These are phyloP conservation scores for Anneissia japonica DNA, from an alignment of 35 echinoderm and acorn worm genomes.

Conservation along the genomic window DNA sequence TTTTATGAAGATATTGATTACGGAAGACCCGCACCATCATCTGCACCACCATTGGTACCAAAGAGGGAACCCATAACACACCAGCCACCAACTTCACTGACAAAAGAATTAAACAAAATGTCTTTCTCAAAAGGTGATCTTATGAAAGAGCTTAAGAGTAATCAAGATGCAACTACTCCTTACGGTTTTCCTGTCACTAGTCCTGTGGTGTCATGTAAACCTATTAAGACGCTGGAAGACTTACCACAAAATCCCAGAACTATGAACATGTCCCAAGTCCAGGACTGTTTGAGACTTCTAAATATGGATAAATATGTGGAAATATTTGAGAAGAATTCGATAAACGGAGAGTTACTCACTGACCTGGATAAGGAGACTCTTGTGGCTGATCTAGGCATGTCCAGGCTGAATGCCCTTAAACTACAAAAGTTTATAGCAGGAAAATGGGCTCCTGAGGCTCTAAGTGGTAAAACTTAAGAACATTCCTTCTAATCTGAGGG, in stretches of 20 bases:
- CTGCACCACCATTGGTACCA: not conserved
- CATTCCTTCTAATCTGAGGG: no score
- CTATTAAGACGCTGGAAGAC: not conserved
- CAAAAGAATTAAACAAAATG: no score
- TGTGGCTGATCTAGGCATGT: not conserved
- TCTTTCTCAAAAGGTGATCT: no score
- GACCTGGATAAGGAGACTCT: not conserved
- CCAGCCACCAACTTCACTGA: no score
- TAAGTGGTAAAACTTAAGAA: not conserved
- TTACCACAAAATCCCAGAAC: not conserved
- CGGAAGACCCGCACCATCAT: not conserved
- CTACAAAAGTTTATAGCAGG: not conserved
- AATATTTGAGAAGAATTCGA: not conserved
- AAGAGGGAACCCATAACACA: not conserved
- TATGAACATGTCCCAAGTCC: not conserved
- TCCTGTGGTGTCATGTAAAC: not conserved
- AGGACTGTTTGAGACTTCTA: not conserved
- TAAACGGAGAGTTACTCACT: not conserved
- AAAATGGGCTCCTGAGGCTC: not conserved
- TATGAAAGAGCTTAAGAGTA: no score
- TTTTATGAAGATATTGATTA: not conserved
- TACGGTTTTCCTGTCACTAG: no score
- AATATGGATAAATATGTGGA: not conserved
- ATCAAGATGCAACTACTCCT: no score
- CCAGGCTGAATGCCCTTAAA: not conserved